Evolutionary conservation across 2,888 invertebrate genomes (phyloP).

Genomic region (Branchipolynoe longqiensis): DNA sequence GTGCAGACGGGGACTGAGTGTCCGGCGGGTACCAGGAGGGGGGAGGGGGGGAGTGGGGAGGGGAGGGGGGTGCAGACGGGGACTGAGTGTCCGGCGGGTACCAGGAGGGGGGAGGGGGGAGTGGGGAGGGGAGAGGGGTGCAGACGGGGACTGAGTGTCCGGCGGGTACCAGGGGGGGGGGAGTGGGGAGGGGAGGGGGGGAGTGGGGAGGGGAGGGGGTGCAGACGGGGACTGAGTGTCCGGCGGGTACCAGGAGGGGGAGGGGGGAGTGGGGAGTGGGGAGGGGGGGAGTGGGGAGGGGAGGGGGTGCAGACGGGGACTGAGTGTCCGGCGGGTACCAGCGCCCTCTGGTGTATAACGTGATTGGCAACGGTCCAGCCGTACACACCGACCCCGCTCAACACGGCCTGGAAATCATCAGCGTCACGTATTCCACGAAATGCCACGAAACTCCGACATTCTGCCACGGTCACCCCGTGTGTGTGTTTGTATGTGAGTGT

Average conservation of each 20-base stretch:
- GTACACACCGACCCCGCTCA: too few species aligned
- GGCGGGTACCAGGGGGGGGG: not conserved
- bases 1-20: not conserved
- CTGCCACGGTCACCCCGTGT: too few species aligned
- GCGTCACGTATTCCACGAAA: too few species aligned
- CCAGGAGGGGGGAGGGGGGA: not conserved
- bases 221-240: not conserved
- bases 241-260: not conserved
- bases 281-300: not conserved
- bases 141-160: not conserved
- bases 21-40: not conserved
- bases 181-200: not conserved
- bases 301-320: not conserved
- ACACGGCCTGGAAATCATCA: too few species aligned
- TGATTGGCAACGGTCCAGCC: too few species aligned
- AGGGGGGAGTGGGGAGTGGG: not conserved
- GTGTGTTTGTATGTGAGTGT: too few species aligned
- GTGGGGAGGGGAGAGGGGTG: not conserved
- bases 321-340: slow-evolving; percentile 6
- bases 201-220: not conserved
- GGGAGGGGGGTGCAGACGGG: not conserved
- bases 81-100: not conserved
- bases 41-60: not conserved
- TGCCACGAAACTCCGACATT: too few species aligned
- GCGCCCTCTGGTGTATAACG: too few species aligned